Evolutionary conservation across 2,888 invertebrate genomes (phyloP).

Genomic region (Cistogaster globosa): DNA sequence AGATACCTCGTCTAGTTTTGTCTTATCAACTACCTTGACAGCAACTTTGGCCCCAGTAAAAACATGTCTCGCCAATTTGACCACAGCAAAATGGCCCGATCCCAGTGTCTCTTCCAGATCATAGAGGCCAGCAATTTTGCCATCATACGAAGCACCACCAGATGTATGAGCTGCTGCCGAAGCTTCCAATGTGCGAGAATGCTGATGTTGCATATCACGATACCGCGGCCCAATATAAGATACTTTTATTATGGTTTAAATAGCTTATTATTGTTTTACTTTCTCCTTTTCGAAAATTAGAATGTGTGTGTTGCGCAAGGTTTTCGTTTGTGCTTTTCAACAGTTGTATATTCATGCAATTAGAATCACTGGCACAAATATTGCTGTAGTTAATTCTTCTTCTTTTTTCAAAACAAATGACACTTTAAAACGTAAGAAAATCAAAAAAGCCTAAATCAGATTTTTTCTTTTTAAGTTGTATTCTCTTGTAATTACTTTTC

Average conservation of each 20-base stretch:
- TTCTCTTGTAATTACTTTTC: not conserved
- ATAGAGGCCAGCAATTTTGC: conserved; percentile 97
- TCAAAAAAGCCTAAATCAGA: conserved; percentile 28
- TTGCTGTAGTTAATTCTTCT: conserved; percentile 33
- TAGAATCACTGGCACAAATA: conserved; percentile 17
- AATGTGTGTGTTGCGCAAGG: conserved; percentile 68
- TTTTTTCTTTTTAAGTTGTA: conserved; percentile 32
- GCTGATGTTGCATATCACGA: conserved; percentile 70
- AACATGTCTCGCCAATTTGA: conserved; percentile 95
- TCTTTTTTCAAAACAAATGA: conserved; percentile 56
- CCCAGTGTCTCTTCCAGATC: conserved; percentile 99
- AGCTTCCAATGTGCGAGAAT: conserved; percentile 75
- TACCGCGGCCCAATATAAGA: conserved; percentile 6
- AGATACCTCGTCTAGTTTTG: conserved; percentile 97
- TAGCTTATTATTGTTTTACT: conserved; percentile 22
- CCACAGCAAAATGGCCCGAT: conserved; percentile 98
- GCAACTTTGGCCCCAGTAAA: conserved; percentile 99
- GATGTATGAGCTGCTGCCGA: conserved; percentile 76
- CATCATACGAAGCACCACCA: conserved; percentile 83
- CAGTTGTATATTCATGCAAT: conserved; percentile 35
- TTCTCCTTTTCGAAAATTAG: conserved; percentile 38
- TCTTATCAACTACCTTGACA: conserved; percentile 99
- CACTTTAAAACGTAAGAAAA: conserved; percentile 40
- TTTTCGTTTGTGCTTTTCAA: conserved; percentile 41
- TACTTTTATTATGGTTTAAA: conserved; percentile 1